A percentile compares a stretch with the other conserved stretches of the same genome.
Conservation (phyloP, 2,888 invertebrate species). For the Hymenopus coronatus region DNA sequence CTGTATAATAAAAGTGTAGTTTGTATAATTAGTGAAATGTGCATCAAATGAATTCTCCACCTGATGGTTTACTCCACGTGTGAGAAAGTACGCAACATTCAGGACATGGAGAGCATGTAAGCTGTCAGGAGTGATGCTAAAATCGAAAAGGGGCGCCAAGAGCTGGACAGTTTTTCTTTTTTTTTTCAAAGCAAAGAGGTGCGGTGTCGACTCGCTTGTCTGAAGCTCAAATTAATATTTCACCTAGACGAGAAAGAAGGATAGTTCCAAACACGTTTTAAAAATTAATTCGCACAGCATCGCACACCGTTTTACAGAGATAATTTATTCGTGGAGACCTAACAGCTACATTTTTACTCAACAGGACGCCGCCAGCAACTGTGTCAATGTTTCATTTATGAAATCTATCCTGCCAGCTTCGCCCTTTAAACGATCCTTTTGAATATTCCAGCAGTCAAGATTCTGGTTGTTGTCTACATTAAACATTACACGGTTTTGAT, state of each 20-base stretch:
- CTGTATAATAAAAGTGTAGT: no score
- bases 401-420: background rate
- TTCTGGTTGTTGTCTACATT: constrained; percentile 10
- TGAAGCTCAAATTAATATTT: background rate
- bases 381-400: background rate
- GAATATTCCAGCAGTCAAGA: background rate
- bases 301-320: background rate
- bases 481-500: constrained; percentile 13
- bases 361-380: background rate
- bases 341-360: background rate
- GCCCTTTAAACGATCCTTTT: background rate
- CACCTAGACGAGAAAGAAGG: background rate
- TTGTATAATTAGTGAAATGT: no score
- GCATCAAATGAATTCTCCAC: no score
- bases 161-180: no score
- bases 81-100: no score
- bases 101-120: no score
- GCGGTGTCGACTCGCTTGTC: background rate
- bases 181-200: background rate
- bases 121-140: no score
- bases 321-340: no score
- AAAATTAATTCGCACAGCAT: background rate
- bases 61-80: no score
- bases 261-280: background rate
- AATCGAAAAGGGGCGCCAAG: no score